Base-by-base conservation (phyloP, 2,797 vertebrate genomes). In the Anableps anableps region DNA sequence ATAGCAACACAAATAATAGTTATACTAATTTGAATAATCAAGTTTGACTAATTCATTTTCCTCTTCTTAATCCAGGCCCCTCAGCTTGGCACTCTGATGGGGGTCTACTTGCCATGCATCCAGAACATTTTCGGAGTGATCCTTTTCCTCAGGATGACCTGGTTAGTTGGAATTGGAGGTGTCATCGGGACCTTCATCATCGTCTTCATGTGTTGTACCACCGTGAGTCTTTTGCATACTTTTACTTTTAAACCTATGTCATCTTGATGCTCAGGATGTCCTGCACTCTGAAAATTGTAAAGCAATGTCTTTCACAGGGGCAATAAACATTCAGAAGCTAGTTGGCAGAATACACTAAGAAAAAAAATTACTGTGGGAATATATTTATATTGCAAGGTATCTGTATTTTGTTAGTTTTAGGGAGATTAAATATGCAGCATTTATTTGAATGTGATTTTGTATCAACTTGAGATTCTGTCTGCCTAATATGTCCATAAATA, bases 111-210 rank as follows among this genome's bases (percentile, higher is more conserved):
- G 86, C 99, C 99, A 0, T 99, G 98, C 91, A 96, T 99, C 94
- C 99, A 99, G 95, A 99, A 99, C 94, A 99, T 99, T 93, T 97
- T 99, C 0, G 99, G 99, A 1, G 99, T 99, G 87, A 99, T 99
- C 91, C 97, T 99, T 74, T 99, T 99, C 92, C 96, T 99, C 91
- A 96, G 99, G 78, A 98, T 99, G 95, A 99, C 99, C 68, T 99
- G 99, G 99, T 95, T 99, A 79, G 99, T 99, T 91, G 99, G 99
- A 82, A 97, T 98, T 0, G 97, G 98, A 0, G 99, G 99, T 14
- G 97, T 99, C 93, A 92, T 99, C 85, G 97, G 99, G 82, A 97
- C 98, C 80, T 99, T 99, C 94, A 77, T 96, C 94, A 99, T 99
- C 86, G 99, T 99, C 91, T 93, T 98, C 91, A 97, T 99, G 89